These are phyloP conservation scores for Cryptoprocta ferox DNA, from an alignment of 2,797 vertebrate species.

Conservation along the genomic window DNA sequence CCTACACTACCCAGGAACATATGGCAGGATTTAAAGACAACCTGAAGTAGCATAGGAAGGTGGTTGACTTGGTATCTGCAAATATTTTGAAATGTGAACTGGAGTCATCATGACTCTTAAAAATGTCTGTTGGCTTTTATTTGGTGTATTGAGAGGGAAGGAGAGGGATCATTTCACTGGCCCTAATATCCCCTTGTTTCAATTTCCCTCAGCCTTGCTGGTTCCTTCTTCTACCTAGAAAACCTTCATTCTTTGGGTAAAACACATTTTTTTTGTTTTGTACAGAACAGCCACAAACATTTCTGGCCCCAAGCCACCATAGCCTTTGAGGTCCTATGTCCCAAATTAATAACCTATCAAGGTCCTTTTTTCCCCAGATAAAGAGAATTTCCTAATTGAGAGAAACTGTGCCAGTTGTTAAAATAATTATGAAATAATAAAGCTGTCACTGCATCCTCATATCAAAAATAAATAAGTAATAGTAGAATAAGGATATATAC, in stretches of 20 bases:
- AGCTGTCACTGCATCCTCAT: neutral
- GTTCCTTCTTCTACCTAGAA: neutral
- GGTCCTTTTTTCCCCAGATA: neutral
- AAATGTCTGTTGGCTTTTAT: neutral
- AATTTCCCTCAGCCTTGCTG: neutral
- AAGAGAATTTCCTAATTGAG: neutral
- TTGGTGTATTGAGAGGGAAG: neutral
- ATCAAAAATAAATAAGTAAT: neutral
- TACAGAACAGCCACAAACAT: neutral
- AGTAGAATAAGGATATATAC: neutral
- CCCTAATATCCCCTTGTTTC: neutral
- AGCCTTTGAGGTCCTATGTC: neutral
- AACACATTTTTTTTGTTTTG: neutral
- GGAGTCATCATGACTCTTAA: neutral
- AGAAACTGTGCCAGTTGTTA: neutral
- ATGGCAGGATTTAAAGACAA: conserved; percentile 1
- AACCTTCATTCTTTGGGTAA: neutral
- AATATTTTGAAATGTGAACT: neutral
- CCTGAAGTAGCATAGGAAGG: neutral
- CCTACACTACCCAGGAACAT: neutral
- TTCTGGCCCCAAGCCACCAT: neutral
- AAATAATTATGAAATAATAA: conserved; percentile 31
- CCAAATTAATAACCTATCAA: neutral
- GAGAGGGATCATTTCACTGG: neutral
- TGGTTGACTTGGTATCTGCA: neutral